Evolutionary conservation across 2,113 vertebrate genomes (phyloP).

Genomic region (Miniopterus natalensis): DNA sequence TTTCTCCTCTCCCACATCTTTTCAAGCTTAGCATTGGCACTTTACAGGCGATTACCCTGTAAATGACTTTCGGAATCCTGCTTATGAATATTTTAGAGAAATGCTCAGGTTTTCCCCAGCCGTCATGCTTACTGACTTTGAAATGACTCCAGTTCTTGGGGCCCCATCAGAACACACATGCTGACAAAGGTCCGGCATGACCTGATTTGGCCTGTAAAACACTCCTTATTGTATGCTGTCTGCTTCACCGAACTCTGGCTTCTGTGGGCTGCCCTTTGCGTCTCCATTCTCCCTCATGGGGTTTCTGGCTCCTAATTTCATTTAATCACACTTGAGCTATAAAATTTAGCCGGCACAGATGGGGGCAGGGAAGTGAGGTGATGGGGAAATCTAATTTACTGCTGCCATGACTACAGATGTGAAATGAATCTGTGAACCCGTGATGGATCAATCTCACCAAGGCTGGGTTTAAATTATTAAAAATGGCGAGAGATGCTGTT

Average conservation of each 20-base stretch:
- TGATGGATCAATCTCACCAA: constrained; percentile 82
- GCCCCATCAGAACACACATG: background rate
- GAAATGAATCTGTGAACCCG: constrained; percentile 82
- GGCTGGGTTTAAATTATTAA: constrained; percentile 85
- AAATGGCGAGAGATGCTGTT: constrained; percentile 77
- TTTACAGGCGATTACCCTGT: background rate
- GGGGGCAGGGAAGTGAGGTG: constrained; percentile 69
- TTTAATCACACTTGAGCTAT: constrained; percentile 81
- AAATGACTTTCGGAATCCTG: constrained; percentile 34
- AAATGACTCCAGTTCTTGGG: background rate
- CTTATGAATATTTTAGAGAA: constrained; percentile 52
- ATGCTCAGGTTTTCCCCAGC: background rate
- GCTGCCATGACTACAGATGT: constrained; percentile 84
- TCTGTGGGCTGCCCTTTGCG: background rate
- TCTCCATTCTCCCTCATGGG: background rate
- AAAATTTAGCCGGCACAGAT: constrained; percentile 77
- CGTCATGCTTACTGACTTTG: constrained; percentile 9
- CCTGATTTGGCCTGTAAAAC: background rate
- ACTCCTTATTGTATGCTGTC: fast-evolving
- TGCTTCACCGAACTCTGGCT: background rate
- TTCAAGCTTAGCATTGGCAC: background rate
- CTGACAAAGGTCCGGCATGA: background rate
- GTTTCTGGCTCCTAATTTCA: constrained; percentile 53
- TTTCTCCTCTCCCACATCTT: background rate
- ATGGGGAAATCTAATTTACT: constrained; percentile 80